Percentiles rank a stretch among this genome's conserved stretches.
Conservation (phyloP, 2,888 invertebrate species). For the Cryptocephalus moraei region DNA sequence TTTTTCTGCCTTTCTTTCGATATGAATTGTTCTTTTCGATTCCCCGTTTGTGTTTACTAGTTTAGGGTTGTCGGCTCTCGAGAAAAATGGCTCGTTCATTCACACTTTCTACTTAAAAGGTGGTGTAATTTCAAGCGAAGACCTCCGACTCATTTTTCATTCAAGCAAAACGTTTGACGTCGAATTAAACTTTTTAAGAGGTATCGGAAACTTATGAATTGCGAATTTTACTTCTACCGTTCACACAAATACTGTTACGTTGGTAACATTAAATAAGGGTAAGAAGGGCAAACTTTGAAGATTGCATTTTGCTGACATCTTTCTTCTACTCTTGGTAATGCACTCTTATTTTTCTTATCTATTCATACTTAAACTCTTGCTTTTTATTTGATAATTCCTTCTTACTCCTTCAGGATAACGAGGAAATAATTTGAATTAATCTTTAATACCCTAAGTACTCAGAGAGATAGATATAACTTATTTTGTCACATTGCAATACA, state of each 20-base stretch:
- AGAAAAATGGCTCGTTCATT: conserved; percentile 12
- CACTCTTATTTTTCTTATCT: too few species aligned
- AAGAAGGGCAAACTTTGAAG: too few species aligned
- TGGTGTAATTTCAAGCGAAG: conserved; percentile 8
- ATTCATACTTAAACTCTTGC: too few species aligned
- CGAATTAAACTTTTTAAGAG: conserved; percentile 4
- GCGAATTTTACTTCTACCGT: background rate
- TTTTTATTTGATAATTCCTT: too few species aligned
- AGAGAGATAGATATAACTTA: too few species aligned
- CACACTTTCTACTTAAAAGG: conserved; percentile 6
- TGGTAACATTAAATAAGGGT: too few species aligned
- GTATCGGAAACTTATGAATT: background rate
- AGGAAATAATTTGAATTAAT: too few species aligned
- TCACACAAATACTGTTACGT: background rate
- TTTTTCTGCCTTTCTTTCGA: conserved; percentile 11
- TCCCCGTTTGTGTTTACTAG: conserved; percentile 15
- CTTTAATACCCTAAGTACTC: too few species aligned
- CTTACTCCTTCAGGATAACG: too few species aligned
- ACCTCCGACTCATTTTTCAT: conserved; percentile 7
- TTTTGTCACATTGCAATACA: too few species aligned
- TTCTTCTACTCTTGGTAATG: too few species aligned
- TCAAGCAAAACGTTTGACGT: conserved; percentile 7
- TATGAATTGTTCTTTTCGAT: conserved; percentile 22
- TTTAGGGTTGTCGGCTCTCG: conserved; percentile 8
- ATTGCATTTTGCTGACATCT: too few species aligned